These are phyloP conservation scores for Spicauda simplicius DNA, from an alignment of 2,888 invertebrate species.

Conservation along the genomic window DNA sequence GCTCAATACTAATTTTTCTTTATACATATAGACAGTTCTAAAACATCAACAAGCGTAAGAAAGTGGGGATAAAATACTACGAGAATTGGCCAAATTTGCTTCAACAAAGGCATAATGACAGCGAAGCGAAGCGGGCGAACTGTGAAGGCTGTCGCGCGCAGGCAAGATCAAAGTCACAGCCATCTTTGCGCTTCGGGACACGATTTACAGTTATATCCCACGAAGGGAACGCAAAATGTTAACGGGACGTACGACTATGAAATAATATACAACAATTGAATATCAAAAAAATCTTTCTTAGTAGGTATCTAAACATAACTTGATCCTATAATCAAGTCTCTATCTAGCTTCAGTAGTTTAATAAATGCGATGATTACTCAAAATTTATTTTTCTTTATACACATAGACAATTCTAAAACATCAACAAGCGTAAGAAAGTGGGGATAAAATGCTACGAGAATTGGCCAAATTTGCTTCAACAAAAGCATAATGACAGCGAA, in stretches of 20 bases:
- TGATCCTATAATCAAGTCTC: no score
- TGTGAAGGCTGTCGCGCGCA: constrained; percentile 15
- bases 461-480: constrained; percentile 5
- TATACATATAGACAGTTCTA: no score
- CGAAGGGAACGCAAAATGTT: no score
- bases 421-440: not conserved
- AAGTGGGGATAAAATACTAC: not conserved
- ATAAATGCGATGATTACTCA: no score
- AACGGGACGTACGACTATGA: no score
- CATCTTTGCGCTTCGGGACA: not conserved
- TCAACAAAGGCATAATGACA: constrained; percentile 5
- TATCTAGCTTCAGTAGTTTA: no score
- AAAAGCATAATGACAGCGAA: constrained; percentile 4
- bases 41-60: not conserved
- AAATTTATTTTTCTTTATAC: no score
- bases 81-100: constrained; percentile 5
- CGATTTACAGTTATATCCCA: not conserved
- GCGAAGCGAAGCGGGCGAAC: not conserved
- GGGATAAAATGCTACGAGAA: not conserved
- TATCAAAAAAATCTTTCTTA: no score
- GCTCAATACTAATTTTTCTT: no score
- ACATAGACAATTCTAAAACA: no score
- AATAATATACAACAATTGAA: no score
- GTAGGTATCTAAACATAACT: no score
- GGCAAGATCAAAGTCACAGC: not conserved